Evolutionary conservation across 2,888 invertebrate species (phyloP).

Genomic region (Cataglyphis altisquamis): DNA sequence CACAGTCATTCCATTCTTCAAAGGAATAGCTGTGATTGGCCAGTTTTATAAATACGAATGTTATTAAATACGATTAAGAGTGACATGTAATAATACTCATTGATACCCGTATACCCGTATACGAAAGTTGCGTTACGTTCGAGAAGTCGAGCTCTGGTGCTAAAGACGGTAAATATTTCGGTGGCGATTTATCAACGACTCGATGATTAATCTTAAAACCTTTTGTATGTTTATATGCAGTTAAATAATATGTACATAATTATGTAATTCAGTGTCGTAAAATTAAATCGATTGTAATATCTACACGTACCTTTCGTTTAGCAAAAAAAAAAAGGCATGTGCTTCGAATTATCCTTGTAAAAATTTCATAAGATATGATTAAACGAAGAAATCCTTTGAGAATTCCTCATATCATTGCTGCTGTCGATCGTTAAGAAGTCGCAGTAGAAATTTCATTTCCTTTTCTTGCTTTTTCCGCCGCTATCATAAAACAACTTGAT

Average conservation of each 20-base stretch:
- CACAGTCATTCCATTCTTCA: too few species aligned
- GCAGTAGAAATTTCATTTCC: not conserved
- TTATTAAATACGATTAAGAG: too few species aligned
- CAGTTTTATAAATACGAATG: too few species aligned
- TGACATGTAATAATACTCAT: too few species aligned
- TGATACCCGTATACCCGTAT: not conserved
- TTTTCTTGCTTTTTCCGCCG: not conserved
- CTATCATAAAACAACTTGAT: not conserved
- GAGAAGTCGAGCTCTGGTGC: slow-evolving; percentile 12
- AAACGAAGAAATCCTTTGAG: slow-evolving; percentile 76
- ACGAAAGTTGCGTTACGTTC: not conserved
- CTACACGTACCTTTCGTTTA: slow-evolving; percentile 76
- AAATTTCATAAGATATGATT: slow-evolving; percentile 79
- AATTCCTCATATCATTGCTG: slow-evolving; percentile 4
- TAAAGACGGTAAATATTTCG: slow-evolving; percentile 51
- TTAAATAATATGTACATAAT: slow-evolving; percentile 81
- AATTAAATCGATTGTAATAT: slow-evolving; percentile 78
- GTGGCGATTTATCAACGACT: slow-evolving; percentile 67
- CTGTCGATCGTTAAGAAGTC: not conserved
- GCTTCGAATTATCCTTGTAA: slow-evolving; percentile 80
- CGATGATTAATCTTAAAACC: slow-evolving; percentile 77
- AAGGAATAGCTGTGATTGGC: too few species aligned
- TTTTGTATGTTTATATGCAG: slow-evolving; percentile 85
- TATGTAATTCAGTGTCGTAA: slow-evolving; percentile 77
- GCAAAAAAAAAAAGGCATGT: slow-evolving; percentile 73